Percentiles rank a stretch among this genome's conserved stretches.
Evolutionary conservation across 1,140 invertebrate species (phyloP).

Genomic region (Eufriesea mexicana): DNA sequence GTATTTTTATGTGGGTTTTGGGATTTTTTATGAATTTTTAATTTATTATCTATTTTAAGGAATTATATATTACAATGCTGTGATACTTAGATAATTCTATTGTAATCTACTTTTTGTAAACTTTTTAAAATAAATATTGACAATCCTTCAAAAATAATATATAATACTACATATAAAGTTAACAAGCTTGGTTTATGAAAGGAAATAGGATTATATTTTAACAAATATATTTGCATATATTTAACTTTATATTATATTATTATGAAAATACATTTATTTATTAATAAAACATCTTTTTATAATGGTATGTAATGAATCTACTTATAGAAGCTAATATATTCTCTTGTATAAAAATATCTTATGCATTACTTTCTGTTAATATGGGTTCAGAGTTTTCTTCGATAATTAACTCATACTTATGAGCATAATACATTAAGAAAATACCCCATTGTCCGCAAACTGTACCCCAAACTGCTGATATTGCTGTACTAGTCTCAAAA

Average conservation of each 20-base stretch:
- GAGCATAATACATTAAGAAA: constrained; percentile 59
- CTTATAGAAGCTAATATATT: constrained; percentile 8
- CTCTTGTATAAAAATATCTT: not conserved
- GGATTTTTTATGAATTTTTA: not conserved
- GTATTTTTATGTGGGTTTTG: not conserved
- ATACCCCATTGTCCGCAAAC: constrained; percentile 66
- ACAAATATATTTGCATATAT: not conserved
- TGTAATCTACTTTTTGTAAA: not conserved
- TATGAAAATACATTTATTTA: constrained; percentile 23
- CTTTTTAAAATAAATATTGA: not conserved
- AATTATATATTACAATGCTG: not conserved
- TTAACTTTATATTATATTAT: constrained; percentile 12
- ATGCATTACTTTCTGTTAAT: constrained; percentile 46
- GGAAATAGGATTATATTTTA: not conserved
- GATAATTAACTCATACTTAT: constrained; percentile 58
- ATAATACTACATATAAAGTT: not conserved
- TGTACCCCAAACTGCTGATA: constrained; percentile 64
- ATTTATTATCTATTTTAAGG: not conserved
- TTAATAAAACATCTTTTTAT: not conserved
- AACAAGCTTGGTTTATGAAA: not conserved
- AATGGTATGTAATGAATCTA: not conserved
- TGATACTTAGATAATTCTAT: constrained; percentile 22
- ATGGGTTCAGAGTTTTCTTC: constrained; percentile 53
- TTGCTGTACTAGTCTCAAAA: constrained; percentile 52
- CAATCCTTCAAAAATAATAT: not conserved